Percentiles rank a stretch among this genome's conserved stretches.
These are phyloP conservation scores for Archaeoteleia sp. DNA, from an alignment of 2,888 invertebrate species.

Conservation along the genomic window DNA sequence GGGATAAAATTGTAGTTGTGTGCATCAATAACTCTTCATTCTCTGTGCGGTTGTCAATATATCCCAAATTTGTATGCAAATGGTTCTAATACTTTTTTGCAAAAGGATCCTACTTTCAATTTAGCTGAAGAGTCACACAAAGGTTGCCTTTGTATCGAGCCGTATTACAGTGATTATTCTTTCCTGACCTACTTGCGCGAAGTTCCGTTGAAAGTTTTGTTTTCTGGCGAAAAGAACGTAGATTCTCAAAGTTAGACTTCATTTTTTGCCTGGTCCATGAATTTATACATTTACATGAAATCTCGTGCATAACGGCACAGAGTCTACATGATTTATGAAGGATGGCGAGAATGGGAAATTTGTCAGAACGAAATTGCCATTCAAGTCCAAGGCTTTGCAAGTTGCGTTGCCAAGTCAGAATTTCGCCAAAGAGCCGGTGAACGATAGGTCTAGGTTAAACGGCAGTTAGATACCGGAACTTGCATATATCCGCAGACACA, in stretches of 20 bases:
- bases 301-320: too few species aligned
- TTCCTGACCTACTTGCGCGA: constrained; percentile 8
- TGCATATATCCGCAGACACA: constrained; percentile 50
- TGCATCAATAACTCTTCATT: too few species aligned
- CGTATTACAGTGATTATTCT: constrained; percentile 18
- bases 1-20: too few species aligned
- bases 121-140: constrained; percentile 19
- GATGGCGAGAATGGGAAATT: constrained; percentile 5
- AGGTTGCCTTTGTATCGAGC: constrained; percentile 16
- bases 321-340: constrained; percentile 9
- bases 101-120: constrained; percentile 1
- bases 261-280: constrained; percentile 7
- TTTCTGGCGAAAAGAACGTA: not conserved
- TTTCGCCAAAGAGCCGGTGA: constrained; percentile 51
- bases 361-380: constrained; percentile 8
- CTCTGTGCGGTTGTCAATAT: not conserved
- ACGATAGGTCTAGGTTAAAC: constrained; percentile 63
- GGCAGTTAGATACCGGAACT: constrained; percentile 58
- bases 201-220: constrained; percentile 10
- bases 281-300: not conserved
- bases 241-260: constrained; percentile 7
- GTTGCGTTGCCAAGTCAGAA: constrained; percentile 20
- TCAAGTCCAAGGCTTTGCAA: constrained; percentile 40
- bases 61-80: not conserved
- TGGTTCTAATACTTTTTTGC: constrained; percentile 1